phyloP scores from a whole-genome alignment of 2,797 vertebrate genomes.

The Esox masquinongy region DNA sequence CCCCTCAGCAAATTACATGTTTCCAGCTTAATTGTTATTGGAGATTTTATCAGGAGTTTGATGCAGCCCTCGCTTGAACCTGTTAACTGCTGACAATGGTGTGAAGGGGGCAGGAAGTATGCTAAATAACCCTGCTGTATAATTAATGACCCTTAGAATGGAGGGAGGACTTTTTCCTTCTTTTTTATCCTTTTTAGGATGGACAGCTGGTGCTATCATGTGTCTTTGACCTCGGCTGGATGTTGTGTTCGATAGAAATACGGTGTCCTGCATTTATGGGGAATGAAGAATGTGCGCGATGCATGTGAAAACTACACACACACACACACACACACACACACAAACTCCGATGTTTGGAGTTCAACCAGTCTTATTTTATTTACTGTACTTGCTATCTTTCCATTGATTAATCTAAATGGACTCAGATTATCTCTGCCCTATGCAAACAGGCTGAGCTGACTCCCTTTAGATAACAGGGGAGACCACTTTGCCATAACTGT shows the following conservation, averaged over 20 bases:
- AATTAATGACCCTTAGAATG: slow-evolving; percentile 69
- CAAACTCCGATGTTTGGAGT: slow-evolving; percentile 14
- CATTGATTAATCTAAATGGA: slow-evolving; percentile 63
- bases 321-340: slow-evolving; percentile 15
- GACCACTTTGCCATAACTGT: slow-evolving; percentile 61
- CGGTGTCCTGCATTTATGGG: slow-evolving; percentile 12
- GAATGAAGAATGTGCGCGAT: slow-evolving; percentile 32
- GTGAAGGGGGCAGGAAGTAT: slow-evolving; percentile 60
- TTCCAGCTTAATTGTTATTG: slow-evolving; percentile 82
- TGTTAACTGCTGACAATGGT: slow-evolving; percentile 68
- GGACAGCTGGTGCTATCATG: slow-evolving; percentile 66
- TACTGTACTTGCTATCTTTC: slow-evolving; percentile 50
- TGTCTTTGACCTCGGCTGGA: slow-evolving; percentile 67
- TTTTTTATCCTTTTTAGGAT: slow-evolving; percentile 52
- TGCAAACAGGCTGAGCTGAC: slow-evolving; percentile 36
- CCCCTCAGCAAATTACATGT: slow-evolving; percentile 70
- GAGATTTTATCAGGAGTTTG: slow-evolving; percentile 79
- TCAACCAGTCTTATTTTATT: slow-evolving; percentile 48
- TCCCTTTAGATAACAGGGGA: slow-evolving; percentile 65
- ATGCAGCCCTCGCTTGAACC: slow-evolving; percentile 67
- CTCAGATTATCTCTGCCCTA: slow-evolving; percentile 58
- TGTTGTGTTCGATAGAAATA: slow-evolving; percentile 59
- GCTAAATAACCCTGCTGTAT: slow-evolving; percentile 69
- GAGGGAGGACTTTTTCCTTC: slow-evolving; percentile 17
- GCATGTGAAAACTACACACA: slow-evolving; percentile 17